Percentiles rank a stretch among this genome's conserved stretches.
Evolutionary conservation across 2,888 invertebrate species (phyloP).

Genomic region (Synergus gifuensis): DNA sequence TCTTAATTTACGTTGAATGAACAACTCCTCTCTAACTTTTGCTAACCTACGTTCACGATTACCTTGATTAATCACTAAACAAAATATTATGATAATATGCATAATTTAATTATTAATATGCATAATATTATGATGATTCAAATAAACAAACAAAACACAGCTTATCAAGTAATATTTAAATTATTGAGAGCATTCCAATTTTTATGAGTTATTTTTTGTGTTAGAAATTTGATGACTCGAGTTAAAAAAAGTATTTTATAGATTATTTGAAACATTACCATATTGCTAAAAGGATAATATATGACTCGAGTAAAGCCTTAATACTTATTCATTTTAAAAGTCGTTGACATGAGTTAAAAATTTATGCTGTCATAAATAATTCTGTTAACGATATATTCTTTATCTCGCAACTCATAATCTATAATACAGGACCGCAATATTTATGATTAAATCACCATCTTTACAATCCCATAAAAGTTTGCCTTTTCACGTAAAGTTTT

Average conservation of each 20-base stretch:
- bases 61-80: constrained; percentile 2
- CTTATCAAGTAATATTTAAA: background rate
- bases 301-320: background rate
- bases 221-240: too few species aligned
- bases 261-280: background rate
- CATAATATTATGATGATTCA: background rate
- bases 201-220: too few species aligned
- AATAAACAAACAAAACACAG: background rate
- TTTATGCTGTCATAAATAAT: background rate
- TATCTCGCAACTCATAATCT: background rate
- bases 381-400: background rate
- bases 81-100: background rate
- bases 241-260: background rate
- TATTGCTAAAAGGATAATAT: background rate
- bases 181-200: background rate
- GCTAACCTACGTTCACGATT: too few species aligned
- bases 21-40: background rate
- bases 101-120: too few species aligned
- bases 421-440: background rate
- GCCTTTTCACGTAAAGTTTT: constrained; percentile 35
- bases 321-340: background rate
- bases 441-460: constrained; percentile 3
- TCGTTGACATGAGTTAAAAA: background rate
- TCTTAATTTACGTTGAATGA: background rate
- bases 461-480: constrained; percentile 47